Conservation (phyloP, 2,113 vertebrate genomes). For the Tachysurus vachellii region DNA sequence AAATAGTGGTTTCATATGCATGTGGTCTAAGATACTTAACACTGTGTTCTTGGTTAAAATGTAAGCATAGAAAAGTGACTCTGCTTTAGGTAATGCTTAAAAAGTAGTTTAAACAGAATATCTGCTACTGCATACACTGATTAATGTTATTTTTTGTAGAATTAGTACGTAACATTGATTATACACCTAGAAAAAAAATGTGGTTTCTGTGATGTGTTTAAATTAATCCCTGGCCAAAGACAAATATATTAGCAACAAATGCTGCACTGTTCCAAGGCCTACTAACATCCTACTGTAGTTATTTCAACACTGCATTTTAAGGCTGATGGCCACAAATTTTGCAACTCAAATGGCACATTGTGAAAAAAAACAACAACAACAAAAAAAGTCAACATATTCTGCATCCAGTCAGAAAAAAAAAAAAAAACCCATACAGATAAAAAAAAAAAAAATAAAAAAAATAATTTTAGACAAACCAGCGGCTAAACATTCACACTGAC, state of each 20-base stretch:
- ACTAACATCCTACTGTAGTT: conserved; percentile 34
- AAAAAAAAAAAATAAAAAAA: neutral
- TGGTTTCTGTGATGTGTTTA: neutral
- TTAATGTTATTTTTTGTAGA: neutral
- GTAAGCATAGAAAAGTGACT: neutral
- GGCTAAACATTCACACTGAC: conserved; percentile 62
- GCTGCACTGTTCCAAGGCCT: conserved; percentile 14
- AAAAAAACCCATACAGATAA: no score
- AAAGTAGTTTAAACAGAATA: conserved; percentile 5
- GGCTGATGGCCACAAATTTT: conserved; percentile 39
- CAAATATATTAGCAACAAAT: neutral
- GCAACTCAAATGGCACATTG: conserved; percentile 11
- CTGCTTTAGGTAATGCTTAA: neutral
- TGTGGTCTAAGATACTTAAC: neutral
- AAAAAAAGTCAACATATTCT: conserved; percentile 1
- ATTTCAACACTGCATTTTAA: conserved; percentile 37
- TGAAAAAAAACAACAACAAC: neutral
- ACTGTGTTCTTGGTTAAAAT: neutral
- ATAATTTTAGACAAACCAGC: conserved; percentile 58
- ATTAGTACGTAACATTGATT: neutral
- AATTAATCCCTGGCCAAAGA: conserved; percentile 24
- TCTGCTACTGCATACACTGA: neutral
- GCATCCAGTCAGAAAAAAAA: conserved; percentile 29
- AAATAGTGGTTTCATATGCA: neutral
- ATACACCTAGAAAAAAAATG: neutral